Evolutionary conservation across 2,888 invertebrate genomes (phyloP), one percentile per base, ranked within the genome.

Genomic region (Microchrysa polita): DNA sequence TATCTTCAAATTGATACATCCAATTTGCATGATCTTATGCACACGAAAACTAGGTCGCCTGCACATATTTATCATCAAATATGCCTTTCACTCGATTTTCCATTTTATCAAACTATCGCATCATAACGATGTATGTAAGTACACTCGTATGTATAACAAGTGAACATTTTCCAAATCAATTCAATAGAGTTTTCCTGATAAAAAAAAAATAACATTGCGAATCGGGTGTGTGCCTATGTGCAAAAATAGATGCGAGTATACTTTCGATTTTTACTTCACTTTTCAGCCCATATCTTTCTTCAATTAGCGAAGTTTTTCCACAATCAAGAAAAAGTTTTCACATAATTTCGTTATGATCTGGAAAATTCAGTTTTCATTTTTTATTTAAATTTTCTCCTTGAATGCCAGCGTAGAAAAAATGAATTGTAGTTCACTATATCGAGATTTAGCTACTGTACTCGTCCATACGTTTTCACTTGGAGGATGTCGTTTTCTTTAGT

Each of bases 301-400:
- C 20, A 55, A 20, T 22, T 55, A 55, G 10, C 18, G 14, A 16
- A 55, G 22, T 65, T n/a, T 65, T 65, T 65, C 65, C 48, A 65
- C 65, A 9, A 44, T 65, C 65, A 48, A 40, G 61, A 34, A 40
- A 34, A 18, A 10, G 27, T 69, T 69, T 69, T 69, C 69, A 69
- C 69, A 40, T 69, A 57, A 69, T 69, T 69, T 55, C 52, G 69
- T 55, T 55, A 69, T 69, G 69, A 69, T 69, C 69, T 69, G 69
- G 69, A 69, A 69, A 55, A 69, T 55, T 16, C 20, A 55, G 57
- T 69, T 69, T 69, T 55, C 69, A 34, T 69, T 69, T 69, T 34
- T 55, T 57, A 67, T 60, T 60, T 27, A 10, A 14, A 65, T 48
- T 65, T 65, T 65, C 65, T 48, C 65, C 60, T n/a, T 20, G 48